Conservation (phyloP, 1,140 invertebrate species). For the Drosophila nigrodunni region DNA sequence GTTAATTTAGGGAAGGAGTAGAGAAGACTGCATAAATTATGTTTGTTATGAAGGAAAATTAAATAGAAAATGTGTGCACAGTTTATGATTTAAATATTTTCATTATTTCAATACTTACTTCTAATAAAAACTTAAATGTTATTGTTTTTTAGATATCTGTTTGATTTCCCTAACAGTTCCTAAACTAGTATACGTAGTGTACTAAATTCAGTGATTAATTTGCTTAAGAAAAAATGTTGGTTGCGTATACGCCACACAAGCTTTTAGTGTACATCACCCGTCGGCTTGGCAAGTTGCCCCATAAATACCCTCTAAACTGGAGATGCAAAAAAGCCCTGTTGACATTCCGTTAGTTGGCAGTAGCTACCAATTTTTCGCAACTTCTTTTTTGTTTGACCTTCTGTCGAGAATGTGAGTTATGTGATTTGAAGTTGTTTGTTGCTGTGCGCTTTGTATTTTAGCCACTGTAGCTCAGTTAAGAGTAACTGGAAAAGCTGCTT, state of each 20-base stretch:
- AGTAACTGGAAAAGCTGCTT: constrained; percentile 1
- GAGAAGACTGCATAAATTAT: neutral
- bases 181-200: neutral
- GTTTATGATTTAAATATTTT: too few relatives aligned
- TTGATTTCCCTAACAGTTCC: neutral
- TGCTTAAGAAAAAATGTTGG: too few relatives aligned
- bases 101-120: too few relatives aligned
- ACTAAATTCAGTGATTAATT: neutral
- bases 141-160: too few relatives aligned
- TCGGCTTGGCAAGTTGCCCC: neutral
- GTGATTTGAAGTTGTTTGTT: constrained; percentile 16
- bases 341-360: neutral
- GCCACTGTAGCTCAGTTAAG: neutral
- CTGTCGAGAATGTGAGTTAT: constrained; percentile 21
- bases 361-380: neutral
- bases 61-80: too few relatives aligned
- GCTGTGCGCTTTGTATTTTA: constrained; percentile 9
- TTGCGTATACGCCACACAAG: neutral
- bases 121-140: too few relatives aligned
- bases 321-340: neutral
- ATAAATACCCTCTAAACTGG: neutral
- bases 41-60: neutral
- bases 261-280: neutral
- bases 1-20: constrained; percentile 1
- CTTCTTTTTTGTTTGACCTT: neutral